Conservation (phyloP, 2,113 vertebrate genomes). For the Prochilodus magdalenae region DNA sequence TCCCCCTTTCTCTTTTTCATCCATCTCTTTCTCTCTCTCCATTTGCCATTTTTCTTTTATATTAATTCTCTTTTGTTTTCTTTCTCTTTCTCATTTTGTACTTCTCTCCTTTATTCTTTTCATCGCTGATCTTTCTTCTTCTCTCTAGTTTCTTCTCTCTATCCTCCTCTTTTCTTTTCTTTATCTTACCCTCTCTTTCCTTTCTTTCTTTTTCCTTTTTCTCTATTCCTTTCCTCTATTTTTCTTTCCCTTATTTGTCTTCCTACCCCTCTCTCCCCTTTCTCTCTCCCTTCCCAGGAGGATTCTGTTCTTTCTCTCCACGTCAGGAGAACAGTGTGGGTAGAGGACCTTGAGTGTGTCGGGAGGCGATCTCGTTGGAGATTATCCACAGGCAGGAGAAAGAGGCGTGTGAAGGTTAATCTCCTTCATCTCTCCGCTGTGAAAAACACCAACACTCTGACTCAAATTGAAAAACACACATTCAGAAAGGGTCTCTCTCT, state of each 20-base stretch:
- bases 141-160: too few relatives aligned
- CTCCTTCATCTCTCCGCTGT: constrained; percentile 23
- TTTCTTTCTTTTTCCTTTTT: too few relatives aligned
- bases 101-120: too few relatives aligned
- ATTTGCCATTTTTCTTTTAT: too few relatives aligned
- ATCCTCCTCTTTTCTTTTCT: too few relatives aligned
- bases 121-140: too few relatives aligned
- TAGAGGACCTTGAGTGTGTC: constrained; percentile 40
- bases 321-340: constrained; percentile 15
- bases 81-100: not conserved
- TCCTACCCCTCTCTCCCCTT: too few relatives aligned
- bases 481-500: not conserved
- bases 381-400: constrained; percentile 22
- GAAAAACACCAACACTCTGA: constrained; percentile 17
- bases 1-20: not conserved
- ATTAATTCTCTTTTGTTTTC: not conserved
- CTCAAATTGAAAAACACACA: constrained; percentile 34
- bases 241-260: too few relatives aligned
- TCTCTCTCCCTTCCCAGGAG: too few relatives aligned
- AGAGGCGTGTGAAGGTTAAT: constrained; percentile 23
- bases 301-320: not conserved
- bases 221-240: too few relatives aligned
- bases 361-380: not conserved
- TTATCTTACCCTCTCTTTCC: too few relatives aligned
- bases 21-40: too few relatives aligned